These are phyloP conservation scores for Trichacis sp. DNA, from an alignment of 2,888 invertebrate species.

Conservation along the genomic window DNA sequence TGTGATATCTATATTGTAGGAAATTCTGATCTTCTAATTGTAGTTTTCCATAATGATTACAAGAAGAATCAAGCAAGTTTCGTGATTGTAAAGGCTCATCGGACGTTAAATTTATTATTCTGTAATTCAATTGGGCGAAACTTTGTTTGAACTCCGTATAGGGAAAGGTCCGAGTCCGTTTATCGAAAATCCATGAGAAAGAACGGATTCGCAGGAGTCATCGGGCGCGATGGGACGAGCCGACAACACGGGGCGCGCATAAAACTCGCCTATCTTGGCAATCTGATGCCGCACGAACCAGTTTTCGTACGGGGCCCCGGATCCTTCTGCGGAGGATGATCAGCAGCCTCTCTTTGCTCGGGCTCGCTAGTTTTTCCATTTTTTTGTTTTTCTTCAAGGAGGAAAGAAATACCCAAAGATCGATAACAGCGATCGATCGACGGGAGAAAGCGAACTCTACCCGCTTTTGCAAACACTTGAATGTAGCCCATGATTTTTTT, in stretches of 20 bases:
- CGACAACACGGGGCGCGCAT: constrained; percentile 59
- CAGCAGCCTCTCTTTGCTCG: constrained; percentile 34
- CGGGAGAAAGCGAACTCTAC: constrained; percentile 37
- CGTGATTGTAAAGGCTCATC: too few species aligned
- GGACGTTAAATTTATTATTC: not conserved
- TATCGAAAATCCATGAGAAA: constrained; percentile 62
- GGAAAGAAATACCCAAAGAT: constrained; percentile 40
- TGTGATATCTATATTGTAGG: too few species aligned
- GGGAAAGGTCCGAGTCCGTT: constrained; percentile 30
- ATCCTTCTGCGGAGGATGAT: constrained; percentile 49
- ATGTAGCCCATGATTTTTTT: not conserved
- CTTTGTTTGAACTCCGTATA: constrained; percentile 31
- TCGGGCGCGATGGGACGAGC: constrained; percentile 61
- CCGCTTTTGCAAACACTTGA: constrained; percentile 28
- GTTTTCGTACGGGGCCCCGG: constrained; percentile 58
- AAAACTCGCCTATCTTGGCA: constrained; percentile 65
- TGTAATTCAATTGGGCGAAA: not conserved
- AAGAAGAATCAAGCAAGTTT: too few species aligned
- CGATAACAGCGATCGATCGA: constrained; percentile 37
- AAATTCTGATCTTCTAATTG: too few species aligned
- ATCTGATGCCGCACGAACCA: constrained; percentile 67
- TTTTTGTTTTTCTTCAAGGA: constrained; percentile 18
- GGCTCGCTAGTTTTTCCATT: constrained; percentile 31
- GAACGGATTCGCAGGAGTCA: constrained; percentile 64
- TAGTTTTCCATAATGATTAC: too few species aligned